Conservation (phyloP, 2,113 vertebrate species). For the Etia nguti region DNA sequence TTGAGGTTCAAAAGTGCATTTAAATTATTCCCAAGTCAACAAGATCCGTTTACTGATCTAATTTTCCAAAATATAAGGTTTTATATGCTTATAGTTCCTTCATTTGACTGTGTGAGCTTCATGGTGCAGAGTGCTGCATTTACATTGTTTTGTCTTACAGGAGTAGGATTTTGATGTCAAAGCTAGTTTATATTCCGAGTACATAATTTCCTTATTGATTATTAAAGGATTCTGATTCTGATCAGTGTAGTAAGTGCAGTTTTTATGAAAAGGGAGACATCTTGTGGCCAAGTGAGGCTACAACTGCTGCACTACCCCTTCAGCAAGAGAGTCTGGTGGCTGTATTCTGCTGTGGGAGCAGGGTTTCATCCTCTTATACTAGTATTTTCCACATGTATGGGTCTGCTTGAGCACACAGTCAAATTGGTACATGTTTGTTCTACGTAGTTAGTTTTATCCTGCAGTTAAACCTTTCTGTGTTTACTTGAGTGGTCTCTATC, state of each 20-base stretch:
- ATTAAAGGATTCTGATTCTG: not conserved
- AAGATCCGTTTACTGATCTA: not conserved
- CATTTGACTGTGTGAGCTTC: not conserved
- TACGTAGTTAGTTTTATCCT: rapidly evolving
- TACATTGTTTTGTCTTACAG: not conserved
- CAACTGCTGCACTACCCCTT: not conserved
- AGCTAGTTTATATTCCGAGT: not conserved
- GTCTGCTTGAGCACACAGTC: not conserved
- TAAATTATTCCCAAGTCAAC: not conserved
- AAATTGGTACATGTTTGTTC: not conserved
- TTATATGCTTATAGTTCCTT: not conserved
- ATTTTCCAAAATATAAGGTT: not conserved
- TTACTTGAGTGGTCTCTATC: not conserved
- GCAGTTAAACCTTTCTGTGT: not conserved
- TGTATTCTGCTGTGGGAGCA: not conserved
- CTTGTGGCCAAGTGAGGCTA: not conserved
- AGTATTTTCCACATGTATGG: not conserved
- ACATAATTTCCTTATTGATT: not conserved
- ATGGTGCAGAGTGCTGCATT: not conserved
- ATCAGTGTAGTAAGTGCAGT: not conserved
- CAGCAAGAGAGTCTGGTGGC: not conserved
- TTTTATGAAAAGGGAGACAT: not conserved
- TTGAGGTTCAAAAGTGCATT: not conserved
- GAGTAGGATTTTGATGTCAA: not conserved
- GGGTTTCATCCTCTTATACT: not conserved